phyloP scores from a whole-genome alignment of 2,888 invertebrate genomes.

The Platycheirus albimanus region DNA sequence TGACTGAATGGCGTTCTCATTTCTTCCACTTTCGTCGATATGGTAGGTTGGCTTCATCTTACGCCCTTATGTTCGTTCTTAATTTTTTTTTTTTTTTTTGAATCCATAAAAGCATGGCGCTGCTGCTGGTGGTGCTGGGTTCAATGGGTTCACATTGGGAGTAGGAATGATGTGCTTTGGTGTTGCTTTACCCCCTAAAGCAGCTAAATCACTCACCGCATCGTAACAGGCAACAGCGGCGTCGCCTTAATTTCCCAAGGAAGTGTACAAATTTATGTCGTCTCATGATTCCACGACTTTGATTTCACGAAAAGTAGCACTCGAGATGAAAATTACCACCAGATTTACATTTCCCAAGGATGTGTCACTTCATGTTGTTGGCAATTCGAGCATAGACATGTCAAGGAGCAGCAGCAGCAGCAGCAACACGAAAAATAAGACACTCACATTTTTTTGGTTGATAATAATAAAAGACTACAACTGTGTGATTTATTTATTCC shows the following conservation, averaged over 20 bases:
- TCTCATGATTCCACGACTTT: conserved; percentile 67
- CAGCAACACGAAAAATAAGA: conserved; percentile 4
- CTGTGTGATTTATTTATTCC: conserved; percentile 57
- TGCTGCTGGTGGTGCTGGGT: conserved; percentile 51
- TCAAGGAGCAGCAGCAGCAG: too few species aligned
- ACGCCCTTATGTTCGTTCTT: not conserved
- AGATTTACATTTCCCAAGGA: conserved; percentile 41
- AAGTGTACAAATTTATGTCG: conserved; percentile 61
- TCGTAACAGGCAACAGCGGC: not conserved
- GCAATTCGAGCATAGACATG: not conserved
- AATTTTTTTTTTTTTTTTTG: conserved; percentile 47
- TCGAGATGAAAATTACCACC: conserved; percentile 44
- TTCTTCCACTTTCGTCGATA: not conserved
- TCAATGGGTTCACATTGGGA: conserved; percentile 54
- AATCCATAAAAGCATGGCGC: conserved; percentile 53
- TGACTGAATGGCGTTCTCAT: not conserved
- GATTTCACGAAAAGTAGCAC: conserved; percentile 48
- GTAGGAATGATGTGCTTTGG: conserved; percentile 15
- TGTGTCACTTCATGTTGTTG: conserved; percentile 21
- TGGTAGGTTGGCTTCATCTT: not conserved
- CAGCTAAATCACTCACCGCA: not conserved
- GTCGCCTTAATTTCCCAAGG: conserved; percentile 50
- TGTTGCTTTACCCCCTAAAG: conserved; percentile 20
- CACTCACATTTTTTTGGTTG: conserved; percentile 1
- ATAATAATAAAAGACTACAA: conserved; percentile 17